These are phyloP conservation scores for Prochilodus magdalenae DNA, from an alignment of 2,113 vertebrate species.

Conservation along the genomic window DNA sequence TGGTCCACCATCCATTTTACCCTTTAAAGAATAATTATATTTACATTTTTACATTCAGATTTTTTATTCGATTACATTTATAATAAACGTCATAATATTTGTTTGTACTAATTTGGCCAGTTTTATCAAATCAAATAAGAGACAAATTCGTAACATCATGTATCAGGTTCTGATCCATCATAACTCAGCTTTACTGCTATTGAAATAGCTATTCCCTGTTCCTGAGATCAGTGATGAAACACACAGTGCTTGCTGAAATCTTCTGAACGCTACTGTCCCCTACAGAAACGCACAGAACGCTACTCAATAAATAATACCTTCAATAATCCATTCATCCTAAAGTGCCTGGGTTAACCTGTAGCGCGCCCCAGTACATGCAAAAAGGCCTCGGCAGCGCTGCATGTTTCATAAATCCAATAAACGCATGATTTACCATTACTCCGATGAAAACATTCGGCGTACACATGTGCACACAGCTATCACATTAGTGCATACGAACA, in stretches of 20 bases:
- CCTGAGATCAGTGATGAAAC: neutral
- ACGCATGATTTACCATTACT: neutral
- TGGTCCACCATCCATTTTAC: neutral
- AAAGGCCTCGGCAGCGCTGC: neutral
- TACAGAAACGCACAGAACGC: too few relatives aligned
- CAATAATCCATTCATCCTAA: neutral
- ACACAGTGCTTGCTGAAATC: neutral
- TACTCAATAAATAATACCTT: neutral
- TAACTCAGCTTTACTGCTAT: neutral
- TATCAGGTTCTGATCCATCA: neutral
- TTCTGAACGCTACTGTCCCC: neutral
- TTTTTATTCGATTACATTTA: too few relatives aligned
- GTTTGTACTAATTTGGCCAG: too few relatives aligned
- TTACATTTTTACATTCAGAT: too few relatives aligned
- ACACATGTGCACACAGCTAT: conserved; percentile 22
- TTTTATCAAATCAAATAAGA: too few relatives aligned
- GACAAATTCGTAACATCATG: too few relatives aligned
- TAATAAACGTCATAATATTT: too few relatives aligned
- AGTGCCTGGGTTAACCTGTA: neutral
- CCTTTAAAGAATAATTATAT: too few relatives aligned
- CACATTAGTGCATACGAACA: conserved; percentile 47
- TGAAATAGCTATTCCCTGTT: neutral
- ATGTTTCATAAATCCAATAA: neutral
- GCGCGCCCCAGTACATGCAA: too few relatives aligned
- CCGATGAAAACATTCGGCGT: neutral